These are phyloP conservation scores for Scolopax bukidnonensis DNA, from an alignment of 2,797 vertebrate genomes.

Conservation along the genomic window DNA sequence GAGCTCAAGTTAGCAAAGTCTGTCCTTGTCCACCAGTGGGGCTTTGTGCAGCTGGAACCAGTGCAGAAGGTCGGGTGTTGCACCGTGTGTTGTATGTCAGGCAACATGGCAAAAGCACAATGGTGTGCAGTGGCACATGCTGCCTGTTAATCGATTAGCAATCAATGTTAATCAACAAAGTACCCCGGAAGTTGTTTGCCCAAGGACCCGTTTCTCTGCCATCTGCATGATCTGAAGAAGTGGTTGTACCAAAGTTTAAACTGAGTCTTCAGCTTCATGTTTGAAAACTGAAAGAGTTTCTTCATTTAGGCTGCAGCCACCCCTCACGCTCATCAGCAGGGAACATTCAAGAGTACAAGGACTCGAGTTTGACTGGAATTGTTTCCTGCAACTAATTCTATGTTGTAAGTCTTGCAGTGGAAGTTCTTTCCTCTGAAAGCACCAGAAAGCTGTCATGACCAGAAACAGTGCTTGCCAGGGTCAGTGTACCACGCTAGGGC, in stretches of 20 bases:
- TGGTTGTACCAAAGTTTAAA: not conserved
- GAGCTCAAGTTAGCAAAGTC: not conserved
- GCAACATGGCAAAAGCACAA: not conserved
- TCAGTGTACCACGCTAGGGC: not conserved
- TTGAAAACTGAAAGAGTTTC: not conserved
- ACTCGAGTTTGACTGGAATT: not conserved
- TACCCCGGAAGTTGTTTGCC: not conserved
- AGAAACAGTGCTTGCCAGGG: not conserved
- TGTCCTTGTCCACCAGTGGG: not conserved
- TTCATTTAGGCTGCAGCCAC: not conserved
- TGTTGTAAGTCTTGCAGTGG: not conserved
- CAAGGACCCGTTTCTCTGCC: not conserved
- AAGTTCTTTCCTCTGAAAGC: not conserved
- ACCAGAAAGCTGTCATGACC: not conserved
- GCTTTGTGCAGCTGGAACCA: not conserved
- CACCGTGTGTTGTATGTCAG: not conserved
- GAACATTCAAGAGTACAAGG: not conserved
- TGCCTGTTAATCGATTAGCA: not conserved
- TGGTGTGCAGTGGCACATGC: accelerated
- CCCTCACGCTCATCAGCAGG: not conserved
- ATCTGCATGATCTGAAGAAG: not conserved
- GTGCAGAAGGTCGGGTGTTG: not conserved
- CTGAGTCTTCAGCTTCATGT: not conserved
- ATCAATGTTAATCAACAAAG: not conserved
- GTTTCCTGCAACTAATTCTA: not conserved